Conservation (phyloP, 1,140 invertebrate species). For the Anastatus disparis region DNA sequence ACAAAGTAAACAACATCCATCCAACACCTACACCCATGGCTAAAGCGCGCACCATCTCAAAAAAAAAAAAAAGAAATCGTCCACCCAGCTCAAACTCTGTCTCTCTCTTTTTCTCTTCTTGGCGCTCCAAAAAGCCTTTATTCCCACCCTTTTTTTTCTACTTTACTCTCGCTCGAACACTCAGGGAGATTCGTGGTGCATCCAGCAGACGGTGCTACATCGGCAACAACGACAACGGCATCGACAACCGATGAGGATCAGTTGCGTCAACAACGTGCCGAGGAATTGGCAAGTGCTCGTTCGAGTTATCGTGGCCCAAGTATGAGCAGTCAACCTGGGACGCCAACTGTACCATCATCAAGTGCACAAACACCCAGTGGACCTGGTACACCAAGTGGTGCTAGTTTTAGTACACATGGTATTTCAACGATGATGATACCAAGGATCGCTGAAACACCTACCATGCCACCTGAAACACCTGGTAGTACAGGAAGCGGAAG, state of each 20-base stretch:
- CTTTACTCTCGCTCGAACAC: slow-evolving; percentile 35
- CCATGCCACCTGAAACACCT: slow-evolving; percentile 65
- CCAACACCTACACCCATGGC: no score
- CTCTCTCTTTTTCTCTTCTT: no score
- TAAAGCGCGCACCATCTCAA: no score
- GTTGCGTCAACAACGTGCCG: neutral
- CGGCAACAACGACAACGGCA: slow-evolving; percentile 50
- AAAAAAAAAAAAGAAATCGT: no score
- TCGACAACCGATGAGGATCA: slow-evolving; percentile 31
- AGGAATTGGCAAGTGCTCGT: slow-evolving; percentile 26
- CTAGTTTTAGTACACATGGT: slow-evolving; percentile 45
- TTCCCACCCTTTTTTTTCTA: slow-evolving; percentile 7
- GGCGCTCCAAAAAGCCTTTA: neutral
- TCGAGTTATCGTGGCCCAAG: slow-evolving; percentile 15
- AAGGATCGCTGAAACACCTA: slow-evolving; percentile 59
- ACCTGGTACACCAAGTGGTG: slow-evolving; percentile 51
- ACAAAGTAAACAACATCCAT: no score
- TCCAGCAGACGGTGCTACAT: slow-evolving; percentile 60
- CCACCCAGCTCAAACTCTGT: no score
- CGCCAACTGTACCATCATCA: slow-evolving; percentile 42
- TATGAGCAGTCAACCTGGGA: slow-evolving; percentile 27
- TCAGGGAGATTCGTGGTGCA: slow-evolving; percentile 66
- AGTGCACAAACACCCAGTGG: slow-evolving; percentile 46
- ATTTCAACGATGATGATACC: slow-evolving; percentile 53
- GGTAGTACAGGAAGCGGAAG: slow-evolving; percentile 72